Percentiles rank a stretch among this genome's conserved stretches.
phyloP scores from a whole-genome alignment of 2,113 vertebrate genomes.

The Apaloderma vittatum region DNA sequence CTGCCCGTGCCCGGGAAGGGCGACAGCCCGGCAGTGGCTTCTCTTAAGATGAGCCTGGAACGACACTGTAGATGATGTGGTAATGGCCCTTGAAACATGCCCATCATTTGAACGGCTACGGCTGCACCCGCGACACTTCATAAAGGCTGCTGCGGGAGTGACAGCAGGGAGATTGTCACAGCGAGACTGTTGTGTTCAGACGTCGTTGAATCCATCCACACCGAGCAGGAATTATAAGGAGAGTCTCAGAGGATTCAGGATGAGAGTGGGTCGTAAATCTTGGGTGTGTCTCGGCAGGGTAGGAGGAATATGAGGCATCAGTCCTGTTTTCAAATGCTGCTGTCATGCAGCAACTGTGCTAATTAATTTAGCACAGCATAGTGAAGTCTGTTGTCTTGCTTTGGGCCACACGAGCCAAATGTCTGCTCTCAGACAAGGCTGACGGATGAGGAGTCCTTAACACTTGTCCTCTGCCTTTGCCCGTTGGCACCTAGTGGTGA shows the following conservation, averaged over 20 bases:
- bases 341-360: neutral
- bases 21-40: neutral
- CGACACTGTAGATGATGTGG: neutral
- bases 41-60: neutral
- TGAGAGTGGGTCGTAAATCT: neutral
- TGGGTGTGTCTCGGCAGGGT: neutral
- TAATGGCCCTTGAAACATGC: neutral
- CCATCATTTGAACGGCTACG: accelerated
- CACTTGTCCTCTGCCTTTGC: neutral
- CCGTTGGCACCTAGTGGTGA: neutral
- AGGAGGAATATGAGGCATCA: neutral
- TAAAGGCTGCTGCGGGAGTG: neutral
- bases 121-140: neutral
- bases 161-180: neutral
- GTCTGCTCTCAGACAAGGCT: neutral
- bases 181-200: neutral
- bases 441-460: neutral
- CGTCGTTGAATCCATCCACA: neutral
- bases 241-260: neutral
- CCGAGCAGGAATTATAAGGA: neutral
- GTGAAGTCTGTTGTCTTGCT: neutral
- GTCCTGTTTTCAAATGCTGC: neutral
- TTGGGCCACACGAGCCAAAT: neutral
- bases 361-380: neutral
- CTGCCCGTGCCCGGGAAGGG: accelerated